Percentiles rank a stretch among this genome's conserved stretches.
phyloP scores from a whole-genome alignment of 2,888 invertebrate species.

The Thalpophila matura region DNA sequence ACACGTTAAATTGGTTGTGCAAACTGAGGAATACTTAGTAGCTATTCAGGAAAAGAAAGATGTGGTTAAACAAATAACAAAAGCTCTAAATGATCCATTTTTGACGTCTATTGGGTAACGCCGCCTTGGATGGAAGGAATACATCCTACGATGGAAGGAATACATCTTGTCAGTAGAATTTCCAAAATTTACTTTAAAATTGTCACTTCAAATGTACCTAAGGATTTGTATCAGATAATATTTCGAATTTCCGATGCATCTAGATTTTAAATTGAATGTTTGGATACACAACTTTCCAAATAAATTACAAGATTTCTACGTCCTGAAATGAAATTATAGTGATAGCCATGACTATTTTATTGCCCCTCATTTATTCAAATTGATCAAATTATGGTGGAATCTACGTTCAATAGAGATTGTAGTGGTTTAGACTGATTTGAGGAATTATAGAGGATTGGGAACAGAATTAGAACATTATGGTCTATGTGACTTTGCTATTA shows the following conservation, averaged over 20 bases:
- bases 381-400: conserved; percentile 76
- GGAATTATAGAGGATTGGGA: conserved; percentile 55
- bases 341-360: conserved; percentile 71
- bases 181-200: background rate
- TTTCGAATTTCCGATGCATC: too few species aligned
- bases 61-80: conserved; percentile 66
- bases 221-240: too few species aligned
- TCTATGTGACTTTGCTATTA: conserved; percentile 16
- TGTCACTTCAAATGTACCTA: background rate
- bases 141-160: conserved; percentile 27
- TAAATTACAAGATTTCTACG: conserved; percentile 62
- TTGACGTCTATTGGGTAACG: conserved; percentile 42
- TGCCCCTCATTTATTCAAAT: conserved; percentile 77
- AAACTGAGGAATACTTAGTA: conserved; percentile 76
- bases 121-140: conserved; percentile 25
- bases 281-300: conserved; percentile 32
- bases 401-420: conserved; percentile 62
- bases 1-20: conserved; percentile 73
- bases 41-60: conserved; percentile 69
- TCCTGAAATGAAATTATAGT: conserved; percentile 70
- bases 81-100: conserved; percentile 66
- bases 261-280: conserved; percentile 9
- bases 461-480: conserved; percentile 54
- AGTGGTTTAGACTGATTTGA: conserved; percentile 50
- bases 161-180: background rate